Percentiles rank a stretch among this genome's conserved stretches.
Conservation (phyloP, 2,797 vertebrate genomes). For the Hydrophis major region DNA sequence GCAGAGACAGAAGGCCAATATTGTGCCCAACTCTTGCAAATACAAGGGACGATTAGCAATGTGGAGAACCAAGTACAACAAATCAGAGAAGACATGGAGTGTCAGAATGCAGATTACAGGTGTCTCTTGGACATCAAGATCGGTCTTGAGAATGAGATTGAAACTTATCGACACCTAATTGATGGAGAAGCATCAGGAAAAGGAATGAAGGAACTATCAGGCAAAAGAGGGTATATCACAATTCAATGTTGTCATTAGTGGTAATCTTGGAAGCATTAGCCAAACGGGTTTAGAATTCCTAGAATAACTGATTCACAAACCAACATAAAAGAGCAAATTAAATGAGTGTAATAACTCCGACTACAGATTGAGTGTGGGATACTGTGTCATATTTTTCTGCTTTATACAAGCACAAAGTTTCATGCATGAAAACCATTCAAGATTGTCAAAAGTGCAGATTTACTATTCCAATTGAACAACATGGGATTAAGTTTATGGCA, state of each 20-base stretch:
- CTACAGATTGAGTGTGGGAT: neutral
- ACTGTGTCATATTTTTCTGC: neutral
- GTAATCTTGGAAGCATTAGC: neutral
- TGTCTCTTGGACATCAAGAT: conserved; percentile 69
- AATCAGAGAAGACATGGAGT: conserved; percentile 63
- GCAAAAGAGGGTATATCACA: neutral
- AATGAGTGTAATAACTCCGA: neutral
- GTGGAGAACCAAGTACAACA: conserved; percentile 67
- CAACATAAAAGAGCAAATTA: neutral
- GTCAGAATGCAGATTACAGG: conserved; percentile 63
- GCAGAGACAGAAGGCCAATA: conserved; percentile 64
- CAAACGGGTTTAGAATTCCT: neutral
- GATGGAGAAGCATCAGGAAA: conserved; percentile 57
- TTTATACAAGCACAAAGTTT: neutral
- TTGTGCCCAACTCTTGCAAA: conserved; percentile 52
- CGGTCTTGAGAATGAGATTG: conserved; percentile 65
- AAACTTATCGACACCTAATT: conserved; percentile 66
- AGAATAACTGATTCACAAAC: neutral
- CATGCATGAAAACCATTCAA: neutral
- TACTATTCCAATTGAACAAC: neutral
- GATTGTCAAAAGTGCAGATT: neutral
- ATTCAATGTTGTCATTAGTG: neutral
- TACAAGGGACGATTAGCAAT: conserved; percentile 59
- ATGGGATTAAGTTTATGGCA: neutral
- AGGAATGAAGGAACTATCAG: neutral